Base-by-base conservation (phyloP, 2,113 vertebrate species). In the Jaculus jaculus region DNA sequence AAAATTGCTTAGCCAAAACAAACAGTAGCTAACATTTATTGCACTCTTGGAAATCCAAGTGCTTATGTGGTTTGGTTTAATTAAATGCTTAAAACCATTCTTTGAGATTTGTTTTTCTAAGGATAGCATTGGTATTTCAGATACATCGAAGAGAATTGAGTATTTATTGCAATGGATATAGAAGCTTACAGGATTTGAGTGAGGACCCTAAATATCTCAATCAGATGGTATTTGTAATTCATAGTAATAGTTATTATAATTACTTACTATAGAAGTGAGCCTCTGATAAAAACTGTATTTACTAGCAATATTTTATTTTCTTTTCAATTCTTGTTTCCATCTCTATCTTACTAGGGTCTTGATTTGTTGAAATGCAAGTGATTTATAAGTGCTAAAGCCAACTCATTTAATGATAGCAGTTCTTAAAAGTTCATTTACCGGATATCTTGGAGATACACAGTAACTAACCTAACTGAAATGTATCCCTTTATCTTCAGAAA, bases 401-500 rank as follows among this genome's bases (percentile, higher is more conserved):
- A 3, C 26, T 23, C 39, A 81, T 90, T 89, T 83, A 94, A 61
- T 89, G 24, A 20, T 82, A 78, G 30, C 72, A 23, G 6, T 92
- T 89, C 23, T 79, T 83, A 85, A 95, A 92, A 94, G 69, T 95
- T 3, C 3, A 51, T 5, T 93, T 93, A 47, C 66, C 95, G 24
- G 26, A 28, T 90, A 3, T 94, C 13, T 80, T 79, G 42, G 1
- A 82, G 30, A 47, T 91, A 47, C 42, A 47, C 42, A 47, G 42
- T 47, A 47, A 78, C 60, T 66, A 94, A 91, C 84, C 32, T 95
- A 51, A 93, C 15, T 74, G 75, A 90, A 87, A 92, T 90, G 3
- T 90, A 30, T 75, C 95, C 94, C 88, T 91, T 12, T 80, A 54
- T 54, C 95, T 68, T 9, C 98, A 99, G 99, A 98, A 97, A 97